Conservation (phyloP, 2,888 invertebrate species). For the Aporophyla lueneburgensis region DNA sequence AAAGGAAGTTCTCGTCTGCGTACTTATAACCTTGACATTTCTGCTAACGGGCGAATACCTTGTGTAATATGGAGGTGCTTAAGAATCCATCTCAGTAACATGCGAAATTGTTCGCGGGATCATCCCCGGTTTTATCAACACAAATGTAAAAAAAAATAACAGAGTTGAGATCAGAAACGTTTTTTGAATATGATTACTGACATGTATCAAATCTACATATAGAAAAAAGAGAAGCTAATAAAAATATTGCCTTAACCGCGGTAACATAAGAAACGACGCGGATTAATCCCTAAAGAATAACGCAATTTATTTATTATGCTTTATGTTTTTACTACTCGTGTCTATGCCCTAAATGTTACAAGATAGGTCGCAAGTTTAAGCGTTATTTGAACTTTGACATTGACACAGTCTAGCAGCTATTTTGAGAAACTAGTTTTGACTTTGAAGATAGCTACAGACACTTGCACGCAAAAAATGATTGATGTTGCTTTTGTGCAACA, state of each 20-base stretch:
- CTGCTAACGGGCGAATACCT: slow-evolving; percentile 41
- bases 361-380: slow-evolving; percentile 53
- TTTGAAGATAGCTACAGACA: slow-evolving; percentile 19
- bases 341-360: slow-evolving; percentile 41
- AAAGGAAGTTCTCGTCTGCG: slow-evolving; percentile 35
- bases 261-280: slow-evolving; percentile 24
- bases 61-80: slow-evolving; percentile 47
- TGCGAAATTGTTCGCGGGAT: slow-evolving; percentile 36
- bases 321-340: slow-evolving; percentile 37
- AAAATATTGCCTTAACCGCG: slow-evolving; percentile 26
- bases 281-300: slow-evolving; percentile 30
- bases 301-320: slow-evolving; percentile 38
- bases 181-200: slow-evolving; percentile 42
- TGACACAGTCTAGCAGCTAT: slow-evolving; percentile 58
- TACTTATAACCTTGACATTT: slow-evolving; percentile 49
- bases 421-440: slow-evolving; percentile 44
- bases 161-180: slow-evolving; percentile 29
- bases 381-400: slow-evolving; percentile 70
- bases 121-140: slow-evolving; percentile 21
- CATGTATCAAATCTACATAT: slow-evolving; percentile 23
- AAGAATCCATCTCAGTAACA: slow-evolving; percentile 32
- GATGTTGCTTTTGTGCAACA: slow-evolving; percentile 9
- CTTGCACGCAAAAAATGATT: not conserved
- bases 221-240: slow-evolving; percentile 29
- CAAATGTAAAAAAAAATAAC: slow-evolving; percentile 28